Base-by-base conservation (phyloP, 1,140 invertebrate genomes). In the Laodelphax striatellus region DNA sequence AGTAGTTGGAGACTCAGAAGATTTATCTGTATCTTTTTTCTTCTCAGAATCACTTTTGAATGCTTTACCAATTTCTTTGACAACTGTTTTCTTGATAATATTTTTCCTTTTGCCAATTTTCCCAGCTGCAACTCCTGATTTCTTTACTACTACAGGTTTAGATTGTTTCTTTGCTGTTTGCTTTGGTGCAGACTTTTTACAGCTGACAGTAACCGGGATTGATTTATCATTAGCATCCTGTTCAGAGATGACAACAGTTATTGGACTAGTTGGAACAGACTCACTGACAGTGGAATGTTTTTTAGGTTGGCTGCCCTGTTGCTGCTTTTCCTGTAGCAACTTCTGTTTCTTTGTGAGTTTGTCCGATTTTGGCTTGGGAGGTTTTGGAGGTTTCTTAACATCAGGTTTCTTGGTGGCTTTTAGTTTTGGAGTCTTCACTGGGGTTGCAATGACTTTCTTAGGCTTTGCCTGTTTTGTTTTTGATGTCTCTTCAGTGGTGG, bases 271-370 rank as follows among this genome's bases (percentile, higher is more conserved):
- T 21, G 38, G 52, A 17, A 55, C 55, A 60, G 41, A 5, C 41
- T 53, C 17, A 60, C 52, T 22, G 53, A 17, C 21, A 50, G 53
- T 13, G 52, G 34, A 46, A 42, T 60, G 17, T 60, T 60, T 46
- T 28, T 52, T 16, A 34, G 19, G 24, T 28, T 28, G 24, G 24
- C 24, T 28, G 24, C 2, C 24, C 52, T 41, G 38, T 53, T 60
- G 52, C 10, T 52, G 38, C 5, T 54, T 52, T 14, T 52, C 28
- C 52, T 60, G 52, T 2, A 54, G 34, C 42, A 60, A 38, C 10
- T 60, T 60, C 52, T 54, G 59, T 24, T 60, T 53, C 42, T 60
- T 60, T 9, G 53, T 41, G 1, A 55, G 38, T 41, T 60, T 60
- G 13, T 19, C 22, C 2, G 19, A 44, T 28, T 38, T 52, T n/a